Evolutionary conservation across 2,797 vertebrate genomes (phyloP).

Genomic region (Okamejei kenojei): DNA sequence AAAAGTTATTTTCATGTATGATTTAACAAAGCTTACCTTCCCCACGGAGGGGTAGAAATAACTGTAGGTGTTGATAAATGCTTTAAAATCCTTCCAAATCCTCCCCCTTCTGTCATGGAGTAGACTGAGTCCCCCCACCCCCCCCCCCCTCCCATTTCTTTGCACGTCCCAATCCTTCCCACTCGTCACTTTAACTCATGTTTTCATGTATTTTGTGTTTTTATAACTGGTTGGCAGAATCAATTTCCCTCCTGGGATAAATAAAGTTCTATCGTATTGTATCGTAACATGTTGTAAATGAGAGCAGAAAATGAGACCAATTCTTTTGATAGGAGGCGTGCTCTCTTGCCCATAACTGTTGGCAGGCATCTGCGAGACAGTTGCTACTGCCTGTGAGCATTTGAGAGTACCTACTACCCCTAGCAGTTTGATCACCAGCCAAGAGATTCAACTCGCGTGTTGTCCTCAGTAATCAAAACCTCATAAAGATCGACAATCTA

Average conservation of each 20-base stretch:
- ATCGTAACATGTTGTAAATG: no score
- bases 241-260: no score
- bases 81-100: no score
- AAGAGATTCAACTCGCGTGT: not conserved
- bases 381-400: not conserved
- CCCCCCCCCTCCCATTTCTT: no score
- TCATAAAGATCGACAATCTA: not conserved
- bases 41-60: not conserved
- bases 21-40: not conserved
- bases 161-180: no score
- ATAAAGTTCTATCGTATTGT: no score
- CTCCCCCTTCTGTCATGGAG: no score
- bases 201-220: no score
- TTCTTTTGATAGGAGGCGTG: not conserved
- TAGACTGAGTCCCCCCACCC: no score
- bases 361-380: not conserved
- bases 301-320: not conserved
- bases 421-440: not conserved
- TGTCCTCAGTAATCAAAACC: not conserved
- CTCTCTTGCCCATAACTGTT: not conserved
- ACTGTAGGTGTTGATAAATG: not conserved
- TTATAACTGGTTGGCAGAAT: no score
- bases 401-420: no score
- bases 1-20: not conserved
- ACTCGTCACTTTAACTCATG: no score